Evolutionary conservation across 2,888 invertebrate species (phyloP).

Genomic region (Lampropteryx suffumata): DNA sequence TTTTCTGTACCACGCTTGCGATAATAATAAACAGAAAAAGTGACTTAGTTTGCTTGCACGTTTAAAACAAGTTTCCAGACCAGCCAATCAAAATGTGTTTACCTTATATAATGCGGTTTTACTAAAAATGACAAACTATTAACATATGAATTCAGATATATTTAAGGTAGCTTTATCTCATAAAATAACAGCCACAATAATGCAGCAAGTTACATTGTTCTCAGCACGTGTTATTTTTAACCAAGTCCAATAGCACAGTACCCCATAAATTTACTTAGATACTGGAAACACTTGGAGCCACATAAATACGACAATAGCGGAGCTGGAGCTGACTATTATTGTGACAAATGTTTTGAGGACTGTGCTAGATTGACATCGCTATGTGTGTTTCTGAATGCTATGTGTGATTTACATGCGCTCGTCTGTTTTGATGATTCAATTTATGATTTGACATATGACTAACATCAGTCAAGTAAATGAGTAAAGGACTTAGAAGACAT

Average conservation of each 20-base stretch:
- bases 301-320: constrained; percentile 13
- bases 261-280: constrained; percentile 23
- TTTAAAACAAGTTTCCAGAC: too few relatives aligned
- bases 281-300: constrained; percentile 10
- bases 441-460: not conserved
- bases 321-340: constrained; percentile 11
- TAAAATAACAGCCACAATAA: not conserved
- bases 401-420: constrained; percentile 7
- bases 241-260: not conserved
- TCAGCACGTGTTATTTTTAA: constrained; percentile 14
- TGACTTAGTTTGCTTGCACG: too few relatives aligned
- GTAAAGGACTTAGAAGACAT: too few relatives aligned
- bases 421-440: constrained; percentile 7
- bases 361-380: constrained; percentile 10
- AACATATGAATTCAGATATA: too few relatives aligned
- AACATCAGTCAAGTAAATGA: not conserved
- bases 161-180: too few relatives aligned
- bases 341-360: constrained; percentile 20
- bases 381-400: constrained; percentile 12
- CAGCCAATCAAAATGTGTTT: too few relatives aligned
- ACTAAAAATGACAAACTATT: too few relatives aligned
- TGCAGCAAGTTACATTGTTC: constrained; percentile 2
- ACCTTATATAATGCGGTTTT: too few relatives aligned
- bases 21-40: too few relatives aligned
- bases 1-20: too few relatives aligned